Percentiles rank a stretch among this genome's conserved stretches.
These are phyloP conservation scores for Vireo altiloquus DNA, from an alignment of 2,113 vertebrate genomes.

Conservation along the genomic window DNA sequence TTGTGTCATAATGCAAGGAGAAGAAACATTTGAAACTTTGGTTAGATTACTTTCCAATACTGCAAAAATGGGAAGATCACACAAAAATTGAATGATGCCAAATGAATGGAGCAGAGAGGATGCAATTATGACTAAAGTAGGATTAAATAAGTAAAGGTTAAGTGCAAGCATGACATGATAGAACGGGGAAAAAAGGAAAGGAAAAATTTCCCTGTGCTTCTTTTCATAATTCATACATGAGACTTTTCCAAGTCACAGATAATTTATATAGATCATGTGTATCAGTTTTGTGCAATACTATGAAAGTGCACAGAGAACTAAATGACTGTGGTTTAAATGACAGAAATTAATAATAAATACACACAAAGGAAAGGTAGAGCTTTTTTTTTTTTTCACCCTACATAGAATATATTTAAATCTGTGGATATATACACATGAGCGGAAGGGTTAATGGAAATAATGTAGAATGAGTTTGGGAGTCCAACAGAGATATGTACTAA, in stretches of 20 bases:
- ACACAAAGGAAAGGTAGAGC: background rate
- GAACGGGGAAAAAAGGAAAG: background rate
- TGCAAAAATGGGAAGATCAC: conserved; percentile 16
- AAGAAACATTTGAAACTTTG: conserved; percentile 48
- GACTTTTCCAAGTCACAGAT: background rate
- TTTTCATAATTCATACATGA: background rate
- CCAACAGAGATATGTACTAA: background rate
- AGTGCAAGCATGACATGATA: background rate
- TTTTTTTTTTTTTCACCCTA: background rate
- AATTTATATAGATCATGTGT: background rate
- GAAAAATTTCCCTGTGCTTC: background rate
- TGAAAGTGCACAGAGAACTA: background rate
- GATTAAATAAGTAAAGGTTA: conserved; percentile 55
- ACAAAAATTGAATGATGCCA: conserved; percentile 26
- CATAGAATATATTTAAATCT: background rate
- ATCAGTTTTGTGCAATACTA: background rate
- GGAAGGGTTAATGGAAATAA: background rate
- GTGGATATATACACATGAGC: fast-evolving
- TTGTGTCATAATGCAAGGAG: background rate
- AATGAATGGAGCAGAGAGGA: background rate
- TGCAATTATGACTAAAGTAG: conserved; percentile 26
- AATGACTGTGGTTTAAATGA: background rate
- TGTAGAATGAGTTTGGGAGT: fast-evolving
- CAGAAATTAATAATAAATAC: background rate
- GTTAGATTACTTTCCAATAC: conserved; percentile 18